These are phyloP conservation scores for Porphyrio hochstetteri DNA, from an alignment of 2,113 vertebrate species.

Conservation along the genomic window DNA sequence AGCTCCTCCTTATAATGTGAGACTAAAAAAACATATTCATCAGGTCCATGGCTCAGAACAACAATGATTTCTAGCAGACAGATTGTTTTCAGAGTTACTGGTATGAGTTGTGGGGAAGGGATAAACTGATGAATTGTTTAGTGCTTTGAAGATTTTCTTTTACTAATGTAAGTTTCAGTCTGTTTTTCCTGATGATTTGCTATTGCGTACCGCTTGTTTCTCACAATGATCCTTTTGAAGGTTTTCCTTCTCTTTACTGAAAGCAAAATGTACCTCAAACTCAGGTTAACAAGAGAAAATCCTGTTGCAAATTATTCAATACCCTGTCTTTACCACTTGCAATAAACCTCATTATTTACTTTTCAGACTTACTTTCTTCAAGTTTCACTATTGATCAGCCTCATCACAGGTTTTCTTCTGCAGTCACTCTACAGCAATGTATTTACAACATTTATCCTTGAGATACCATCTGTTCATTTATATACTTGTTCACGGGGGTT, in stretches of 20 bases:
- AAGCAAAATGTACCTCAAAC: not conserved
- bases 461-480: not conserved
- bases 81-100: not conserved
- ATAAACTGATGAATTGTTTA: not conserved
- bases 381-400: not conserved
- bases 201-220: not conserved
- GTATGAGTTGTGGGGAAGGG: not conserved
- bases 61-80: not conserved
- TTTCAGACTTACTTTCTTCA: not conserved
- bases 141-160: not conserved
- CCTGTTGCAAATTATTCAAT: not conserved
- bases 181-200: not conserved
- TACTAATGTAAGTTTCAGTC: not conserved
- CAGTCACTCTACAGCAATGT: not conserved
- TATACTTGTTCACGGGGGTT: rapidly evolving
- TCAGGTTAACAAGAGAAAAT: not conserved
- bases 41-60: not conserved
- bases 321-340: not conserved
- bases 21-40: not conserved
- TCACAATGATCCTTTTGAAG: not conserved
- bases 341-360: not conserved
- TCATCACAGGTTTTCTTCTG: not conserved
- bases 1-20: not conserved
- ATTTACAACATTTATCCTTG: not conserved
- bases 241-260: not conserved